Base-by-base conservation (phyloP, 2,797 vertebrate species). In the Notolabrus celidotus region DNA sequence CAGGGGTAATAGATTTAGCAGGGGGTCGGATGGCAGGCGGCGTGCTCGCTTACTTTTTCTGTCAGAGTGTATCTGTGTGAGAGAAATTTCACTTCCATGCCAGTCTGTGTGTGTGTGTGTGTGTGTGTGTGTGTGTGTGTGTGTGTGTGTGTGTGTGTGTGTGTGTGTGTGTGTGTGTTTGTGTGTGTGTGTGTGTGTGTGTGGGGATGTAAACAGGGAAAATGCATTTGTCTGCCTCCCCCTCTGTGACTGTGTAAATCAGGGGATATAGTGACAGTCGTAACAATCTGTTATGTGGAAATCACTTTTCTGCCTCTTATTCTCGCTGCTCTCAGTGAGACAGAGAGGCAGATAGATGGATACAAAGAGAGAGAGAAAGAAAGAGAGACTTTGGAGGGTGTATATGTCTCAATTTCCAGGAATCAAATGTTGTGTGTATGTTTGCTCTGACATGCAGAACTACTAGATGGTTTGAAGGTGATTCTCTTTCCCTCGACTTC, bases 271-370 rank as follows among this genome's bases (percentile, higher is more conserved):
- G 89, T 85, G 89, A 90, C 88, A 88, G 86, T 71, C 43, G 59
- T 90, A 89, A 91, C 85, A 79, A 86, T 86, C 80, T 87, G 86
- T 89, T 89, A 77, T 82, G 80, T 82, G 78, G 84, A 89, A 92
- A 91, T 91, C 77, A 86, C 75, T 88, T 88, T 86, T 81, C 82
- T 82, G 71, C 76, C 86, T 87, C 78, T 89, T 75, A 70, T 82
- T 86, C 77, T 79, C 1, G 15, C 77, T 16, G 46, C 71, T 75
- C 53, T 52, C 52, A 65, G 56, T 68, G 58, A 85, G 77, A 82
- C 38, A 75, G 54, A 74, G 20, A 77, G 57, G 77, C 29, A 55
- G 71, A 82, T 17, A 51, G 68, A 79, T 59, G 14, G 63, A 80
- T 52, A 41, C 38, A 67, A 22, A 69, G 19, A 57, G 58, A 29